phyloP scores from a whole-genome alignment of 1,140 invertebrate genomes.

The Tetramorium simillimum region DNA sequence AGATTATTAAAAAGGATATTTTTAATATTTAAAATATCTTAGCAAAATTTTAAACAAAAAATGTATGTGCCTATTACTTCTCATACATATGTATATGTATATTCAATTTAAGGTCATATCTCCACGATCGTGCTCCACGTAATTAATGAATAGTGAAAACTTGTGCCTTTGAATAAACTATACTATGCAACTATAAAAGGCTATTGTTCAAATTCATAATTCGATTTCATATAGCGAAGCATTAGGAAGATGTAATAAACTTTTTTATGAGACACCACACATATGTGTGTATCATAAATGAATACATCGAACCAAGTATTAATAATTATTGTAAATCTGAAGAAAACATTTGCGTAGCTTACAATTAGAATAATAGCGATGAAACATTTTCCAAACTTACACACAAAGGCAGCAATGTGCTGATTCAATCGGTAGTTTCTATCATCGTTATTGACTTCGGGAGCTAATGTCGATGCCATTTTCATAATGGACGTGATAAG shows the following conservation, averaged over 20 bases:
- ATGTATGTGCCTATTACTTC: too few species aligned
- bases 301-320: neutral
- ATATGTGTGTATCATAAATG: too few species aligned
- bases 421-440: slow-evolving; percentile 76
- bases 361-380: neutral
- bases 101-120: too few species aligned
- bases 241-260: neutral
- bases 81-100: too few species aligned
- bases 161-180: neutral
- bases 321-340: neutral
- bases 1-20: neutral
- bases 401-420: slow-evolving; percentile 76
- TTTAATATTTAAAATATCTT: neutral
- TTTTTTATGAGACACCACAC: neutral
- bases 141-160: neutral
- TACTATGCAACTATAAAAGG: neutral
- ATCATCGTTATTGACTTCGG: slow-evolving; percentile 6
- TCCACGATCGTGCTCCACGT: neutral
- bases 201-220: neutral
- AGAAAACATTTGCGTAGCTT: neutral
- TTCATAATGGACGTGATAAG: slow-evolving; percentile 19
- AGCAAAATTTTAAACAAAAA: too few species aligned
- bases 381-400: slow-evolving; percentile 67
- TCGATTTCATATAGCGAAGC: neutral
- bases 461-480: slow-evolving; percentile 59